Base-by-base conservation (phyloP, 2,888 invertebrate species). In the Ormia ochracea region DNA sequence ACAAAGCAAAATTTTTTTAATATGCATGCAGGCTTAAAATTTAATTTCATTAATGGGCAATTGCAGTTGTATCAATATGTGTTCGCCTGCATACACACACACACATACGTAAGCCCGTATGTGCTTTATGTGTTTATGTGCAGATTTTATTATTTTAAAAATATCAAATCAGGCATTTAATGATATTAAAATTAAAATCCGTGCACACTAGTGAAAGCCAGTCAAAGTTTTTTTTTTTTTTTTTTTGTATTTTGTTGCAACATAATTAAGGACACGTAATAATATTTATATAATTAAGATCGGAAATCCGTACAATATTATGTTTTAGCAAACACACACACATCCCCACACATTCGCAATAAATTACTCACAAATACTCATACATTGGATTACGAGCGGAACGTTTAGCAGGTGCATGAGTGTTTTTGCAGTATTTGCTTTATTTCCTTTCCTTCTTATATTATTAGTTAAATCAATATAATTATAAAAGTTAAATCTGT, bases 251-350 rank as follows among this genome's bases (percentile, higher is more conserved):
- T n/a, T n/a, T n/a, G n/a, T n/a, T n/a, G n/a, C n/a, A n/a, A 68
- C 74, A 81, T 81, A 81, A 83, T 83, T 82, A 82, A 81, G 73
- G 65, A 61, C 43, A 79, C 81, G 41, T 52, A 59, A 82, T 73
- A 82, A 83, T 83, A 82, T 83, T 82, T 77, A 82, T 81, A 81
- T 41, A 82, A 81, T 83, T 81, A 83, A 83, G 77, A 77, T 58
- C 69, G 52, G 76, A 83, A 83, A 82, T 82, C 78, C 69, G 70
- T 61, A 56, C 14, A 41, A 68, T 76, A 76, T 76, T 76, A 50
- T 38, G 68, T 61, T 68, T 65, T 68, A 61, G 41, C 33, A 66
- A 69, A 48, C 36, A 50, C 23, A 48, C 36, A 50, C 23, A 61
- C 28, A 28, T 26, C n/a, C 1, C 4, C 21, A 41, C 10, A 14